A percentile compares a stretch with the other conserved stretches of the same genome.
Evolutionary conservation across 2,888 invertebrate genomes (phyloP).

Genomic region (Thymelicus acteon): DNA sequence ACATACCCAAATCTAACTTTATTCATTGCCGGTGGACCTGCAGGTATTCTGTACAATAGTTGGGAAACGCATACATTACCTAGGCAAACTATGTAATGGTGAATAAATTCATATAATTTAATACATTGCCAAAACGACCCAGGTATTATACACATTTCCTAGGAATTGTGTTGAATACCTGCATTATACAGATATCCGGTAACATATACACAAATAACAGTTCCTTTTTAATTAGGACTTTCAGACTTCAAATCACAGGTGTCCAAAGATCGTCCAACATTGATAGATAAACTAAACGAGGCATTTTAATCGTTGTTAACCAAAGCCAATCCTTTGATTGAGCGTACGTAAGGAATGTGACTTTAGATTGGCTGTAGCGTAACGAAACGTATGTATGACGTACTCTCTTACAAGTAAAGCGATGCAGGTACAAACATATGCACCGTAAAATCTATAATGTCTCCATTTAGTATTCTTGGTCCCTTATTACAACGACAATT

Average conservation of each 20-base stretch:
- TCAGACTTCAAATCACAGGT: not conserved
- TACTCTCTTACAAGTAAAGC: not conserved
- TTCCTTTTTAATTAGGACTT: no score
- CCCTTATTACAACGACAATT: not conserved
- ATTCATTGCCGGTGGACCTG: no score
- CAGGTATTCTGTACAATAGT: no score
- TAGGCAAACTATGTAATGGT: no score
- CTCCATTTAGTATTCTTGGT: slow-evolving; percentile 15
- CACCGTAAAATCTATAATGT: slow-evolving; percentile 31
- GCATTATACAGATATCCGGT: no score
- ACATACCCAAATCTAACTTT: no score
- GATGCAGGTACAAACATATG: slow-evolving; percentile 23
- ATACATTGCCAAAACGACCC: no score
- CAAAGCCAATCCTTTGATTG: slow-evolving; percentile 2
- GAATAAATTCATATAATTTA: no score
- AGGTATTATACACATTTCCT: no score
- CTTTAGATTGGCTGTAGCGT: slow-evolving; percentile 8
- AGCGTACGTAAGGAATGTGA: slow-evolving; percentile 23
- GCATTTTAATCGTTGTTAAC: not conserved
- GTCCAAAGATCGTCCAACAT: not conserved
- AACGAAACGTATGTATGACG: slow-evolving; percentile 22
- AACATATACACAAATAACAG: no score
- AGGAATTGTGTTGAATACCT: no score
- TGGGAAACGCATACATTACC: no score
- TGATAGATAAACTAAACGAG: not conserved